Evolutionary conservation across 1,140 invertebrate genomes (phyloP).

Genomic region (Parasteatoda tepidariorum): DNA sequence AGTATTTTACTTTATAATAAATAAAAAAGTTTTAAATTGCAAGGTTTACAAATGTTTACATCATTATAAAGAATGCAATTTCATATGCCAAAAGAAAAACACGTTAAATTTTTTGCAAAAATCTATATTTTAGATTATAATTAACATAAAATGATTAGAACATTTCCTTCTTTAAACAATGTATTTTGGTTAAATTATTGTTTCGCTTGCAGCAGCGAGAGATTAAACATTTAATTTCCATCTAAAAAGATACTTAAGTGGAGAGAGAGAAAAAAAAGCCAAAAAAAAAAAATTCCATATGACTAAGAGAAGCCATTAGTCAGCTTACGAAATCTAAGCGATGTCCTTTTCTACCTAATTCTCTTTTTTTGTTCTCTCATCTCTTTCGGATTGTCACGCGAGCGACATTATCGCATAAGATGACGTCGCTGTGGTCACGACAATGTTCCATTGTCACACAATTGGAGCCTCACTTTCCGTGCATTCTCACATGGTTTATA

Average conservation of each 20-base stretch:
- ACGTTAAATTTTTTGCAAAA: too few relatives aligned
- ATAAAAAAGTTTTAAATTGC: too few relatives aligned
- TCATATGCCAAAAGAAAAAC: too few relatives aligned
- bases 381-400: conserved; percentile 18
- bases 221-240: conserved; percentile 10
- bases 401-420: conserved; percentile 36
- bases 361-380: not conserved
- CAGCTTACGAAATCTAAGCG: conserved; percentile 17
- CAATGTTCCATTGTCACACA: conserved; percentile 39
- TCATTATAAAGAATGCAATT: too few relatives aligned
- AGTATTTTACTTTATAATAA: too few relatives aligned
- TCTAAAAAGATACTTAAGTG: not conserved
- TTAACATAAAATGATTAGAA: too few relatives aligned
- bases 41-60: too few relatives aligned
- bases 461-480: not conserved
- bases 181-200: too few relatives aligned
- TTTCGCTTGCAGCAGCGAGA: too few relatives aligned
- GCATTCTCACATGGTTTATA: not conserved
- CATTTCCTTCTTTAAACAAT: too few relatives aligned
- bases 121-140: too few relatives aligned
- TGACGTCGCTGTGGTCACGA: conserved; percentile 49
- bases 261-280: not conserved
- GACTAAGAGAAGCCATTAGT: conserved; percentile 19
- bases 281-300: conserved; percentile 2
- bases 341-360: not conserved